These are phyloP conservation scores for Tromatobia lineatoria DNA, from an alignment of 2,888 invertebrate genomes.

Conservation along the genomic window DNA sequence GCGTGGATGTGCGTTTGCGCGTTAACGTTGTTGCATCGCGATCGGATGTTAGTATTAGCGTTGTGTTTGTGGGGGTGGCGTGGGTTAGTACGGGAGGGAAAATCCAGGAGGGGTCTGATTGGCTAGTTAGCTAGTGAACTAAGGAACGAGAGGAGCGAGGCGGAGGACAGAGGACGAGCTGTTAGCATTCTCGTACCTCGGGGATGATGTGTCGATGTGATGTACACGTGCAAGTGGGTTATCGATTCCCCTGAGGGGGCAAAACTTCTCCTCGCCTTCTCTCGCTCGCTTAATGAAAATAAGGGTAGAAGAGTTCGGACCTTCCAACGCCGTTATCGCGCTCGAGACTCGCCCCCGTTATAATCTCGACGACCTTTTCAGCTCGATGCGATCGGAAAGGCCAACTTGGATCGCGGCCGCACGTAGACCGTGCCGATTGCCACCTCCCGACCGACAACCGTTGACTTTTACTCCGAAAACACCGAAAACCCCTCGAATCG, in stretches of 20 bases:
- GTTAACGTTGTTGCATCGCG: constrained; percentile 56
- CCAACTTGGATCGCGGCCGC: constrained; percentile 52
- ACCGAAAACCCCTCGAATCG: background rate
- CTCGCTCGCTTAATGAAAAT: constrained; percentile 79
- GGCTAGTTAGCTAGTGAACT: constrained; percentile 80
- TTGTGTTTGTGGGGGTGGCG: constrained; percentile 54
- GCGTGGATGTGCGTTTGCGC: constrained; percentile 61
- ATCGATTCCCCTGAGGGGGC: constrained; percentile 80
- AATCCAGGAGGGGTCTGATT: constrained; percentile 72
- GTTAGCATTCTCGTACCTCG: constrained; percentile 41
- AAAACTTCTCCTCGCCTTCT: constrained; percentile 72
- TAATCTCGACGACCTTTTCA: constrained; percentile 68
- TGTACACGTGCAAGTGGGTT: constrained; percentile 83
- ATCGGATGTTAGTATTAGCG: constrained; percentile 41
- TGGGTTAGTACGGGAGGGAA: constrained; percentile 22
- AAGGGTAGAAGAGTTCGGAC: constrained; percentile 76
- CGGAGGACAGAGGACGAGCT: constrained; percentile 31
- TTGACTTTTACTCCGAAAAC: background rate
- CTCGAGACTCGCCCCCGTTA: constrained; percentile 71
- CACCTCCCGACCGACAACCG: background rate
- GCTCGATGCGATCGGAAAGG: constrained; percentile 65
- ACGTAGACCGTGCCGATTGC: background rate
- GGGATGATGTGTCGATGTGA: constrained; percentile 76
- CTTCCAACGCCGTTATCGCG: constrained; percentile 69
- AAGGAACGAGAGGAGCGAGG: constrained; percentile 73